phyloP scores from a whole-genome alignment of 2,113 vertebrate species.

The Fregata magnificens region DNA sequence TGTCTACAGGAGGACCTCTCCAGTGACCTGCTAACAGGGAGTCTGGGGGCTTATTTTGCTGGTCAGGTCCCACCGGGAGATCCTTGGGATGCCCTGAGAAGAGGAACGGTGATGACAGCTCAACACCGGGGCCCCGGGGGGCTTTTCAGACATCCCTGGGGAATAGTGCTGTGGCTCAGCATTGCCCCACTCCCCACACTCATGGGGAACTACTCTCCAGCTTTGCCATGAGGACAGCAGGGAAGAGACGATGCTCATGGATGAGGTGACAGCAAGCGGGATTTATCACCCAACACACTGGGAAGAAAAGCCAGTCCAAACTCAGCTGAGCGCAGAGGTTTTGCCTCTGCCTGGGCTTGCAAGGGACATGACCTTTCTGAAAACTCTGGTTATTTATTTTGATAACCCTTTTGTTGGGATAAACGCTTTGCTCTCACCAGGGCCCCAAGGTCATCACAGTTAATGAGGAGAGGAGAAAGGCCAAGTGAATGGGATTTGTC shows the following conservation, averaged over 20 bases:
- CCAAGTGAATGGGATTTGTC: slow-evolving; percentile 39
- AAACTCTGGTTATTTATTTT: slow-evolving; percentile 64
- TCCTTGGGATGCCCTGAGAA: not conserved
- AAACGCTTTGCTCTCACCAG: slow-evolving; percentile 32
- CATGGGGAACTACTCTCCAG: not conserved
- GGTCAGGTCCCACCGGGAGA: not conserved
- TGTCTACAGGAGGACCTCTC: not conserved
- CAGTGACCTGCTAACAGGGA: not conserved
- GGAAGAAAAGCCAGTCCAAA: not conserved
- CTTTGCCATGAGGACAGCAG: not conserved
- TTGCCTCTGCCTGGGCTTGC: not conserved
- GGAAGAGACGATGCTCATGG: not conserved
- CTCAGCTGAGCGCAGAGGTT: slow-evolving; percentile 4
- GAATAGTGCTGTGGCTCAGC: not conserved
- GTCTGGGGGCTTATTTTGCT: not conserved
- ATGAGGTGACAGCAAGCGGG: not conserved
- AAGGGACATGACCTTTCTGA: slow-evolving; percentile 44
- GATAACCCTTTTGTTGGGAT: slow-evolving; percentile 61
- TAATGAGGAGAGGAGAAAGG: slow-evolving; percentile 64
- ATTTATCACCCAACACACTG: not conserved
- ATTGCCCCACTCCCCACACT: not conserved
- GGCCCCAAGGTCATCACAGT: slow-evolving; percentile 35
- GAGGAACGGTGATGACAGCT: not conserved
- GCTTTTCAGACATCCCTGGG: not conserved
- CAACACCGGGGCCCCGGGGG: fast-evolving